Base-by-base conservation (phyloP, 2,113 vertebrate genomes). In the Pithys albifrons region DNA sequence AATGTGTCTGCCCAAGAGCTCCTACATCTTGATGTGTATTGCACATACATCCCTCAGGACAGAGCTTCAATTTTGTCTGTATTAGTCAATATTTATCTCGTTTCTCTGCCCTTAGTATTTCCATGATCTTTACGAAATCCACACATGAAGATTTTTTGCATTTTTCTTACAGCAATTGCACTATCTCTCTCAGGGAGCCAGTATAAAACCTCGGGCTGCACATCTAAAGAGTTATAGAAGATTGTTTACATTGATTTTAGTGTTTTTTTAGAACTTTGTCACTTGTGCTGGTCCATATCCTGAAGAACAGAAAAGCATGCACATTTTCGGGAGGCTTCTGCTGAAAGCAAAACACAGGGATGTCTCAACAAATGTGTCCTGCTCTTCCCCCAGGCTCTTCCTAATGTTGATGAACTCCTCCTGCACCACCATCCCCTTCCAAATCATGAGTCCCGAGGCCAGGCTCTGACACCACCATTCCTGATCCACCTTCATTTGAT, bases 371-470 rank as follows among this genome's bases (percentile, higher is more conserved):
- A n/a, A 59, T 41, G 69, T 45, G 27, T 45, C 43, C 22, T 25
- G 1, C 12, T 65, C 41, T 48, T 61, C 31, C 49, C 59, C 64
- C 11, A 18, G 71, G 66, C 19, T 2, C 4, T 6, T 80, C 46
- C 64, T 39, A 52, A 61, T 0, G 1, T 24, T 1, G 1, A 25
- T 1, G 1, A 25, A 19, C 23, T 45, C 51, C 61, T 89, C 19
- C 28, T 5, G 2, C 0, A 1, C 7, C 37, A 54, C 24, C 52
- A 88, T 9, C 4, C 65, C 45, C 37, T 28, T 8, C 12, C 6
- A 2, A 72, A 64, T 19, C 24, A 14, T 0, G 3, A 19, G 49
- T 37, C 55, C 58, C 39, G 33, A 31, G 10, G 20, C 24, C 58
- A 77, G 58, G 35, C 5, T 12, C 2, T 41, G 15, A 18, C 16